Evolutionary conservation across 2,888 invertebrate genomes (phyloP).

Genomic region (Orchesellides sinensis): DNA sequence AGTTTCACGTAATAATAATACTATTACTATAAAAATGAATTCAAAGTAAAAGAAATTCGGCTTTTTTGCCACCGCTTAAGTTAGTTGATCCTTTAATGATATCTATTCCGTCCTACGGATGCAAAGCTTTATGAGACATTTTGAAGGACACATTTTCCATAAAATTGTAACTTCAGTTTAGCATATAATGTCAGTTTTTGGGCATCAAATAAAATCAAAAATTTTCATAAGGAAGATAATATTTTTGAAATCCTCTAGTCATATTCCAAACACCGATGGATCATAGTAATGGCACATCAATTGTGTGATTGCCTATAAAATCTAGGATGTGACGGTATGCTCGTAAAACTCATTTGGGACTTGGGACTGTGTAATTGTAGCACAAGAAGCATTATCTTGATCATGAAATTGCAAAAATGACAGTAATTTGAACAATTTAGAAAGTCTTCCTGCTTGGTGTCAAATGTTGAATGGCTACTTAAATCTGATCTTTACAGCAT

Average conservation of each 20-base stretch:
- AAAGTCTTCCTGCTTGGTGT: slow-evolving; percentile 14
- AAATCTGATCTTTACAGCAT: slow-evolving; percentile 27
- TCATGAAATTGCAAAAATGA: slow-evolving; percentile 3
- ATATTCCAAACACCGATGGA: too few species aligned
- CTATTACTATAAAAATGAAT: slow-evolving; percentile 42
- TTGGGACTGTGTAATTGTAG: too few species aligned
- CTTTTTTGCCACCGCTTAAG: background rate
- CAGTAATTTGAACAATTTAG: background rate
- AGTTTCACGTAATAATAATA: slow-evolving; percentile 45
- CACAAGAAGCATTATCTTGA: background rate
- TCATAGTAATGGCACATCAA: too few species aligned
- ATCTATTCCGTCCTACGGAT: background rate
- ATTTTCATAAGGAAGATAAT: slow-evolving; percentile 9
- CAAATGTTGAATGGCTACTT: slow-evolving; percentile 28
- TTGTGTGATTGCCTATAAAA: too few species aligned
- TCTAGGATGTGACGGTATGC: too few species aligned
- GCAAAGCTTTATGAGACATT: too few species aligned
- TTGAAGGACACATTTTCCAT: slow-evolving; percentile 10
- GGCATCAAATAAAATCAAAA: background rate
- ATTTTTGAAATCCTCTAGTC: background rate
- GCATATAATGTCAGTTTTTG: slow-evolving; percentile 18
- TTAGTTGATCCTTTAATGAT: background rate
- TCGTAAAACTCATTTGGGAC: background rate
- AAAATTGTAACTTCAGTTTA: slow-evolving; percentile 29
- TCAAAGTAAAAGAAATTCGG: slow-evolving; percentile 35